Evolutionary conservation across 1,140 invertebrate species (phyloP), one percentile per base, ranked within the genome.

Genomic region (Forficula auricularia): DNA sequence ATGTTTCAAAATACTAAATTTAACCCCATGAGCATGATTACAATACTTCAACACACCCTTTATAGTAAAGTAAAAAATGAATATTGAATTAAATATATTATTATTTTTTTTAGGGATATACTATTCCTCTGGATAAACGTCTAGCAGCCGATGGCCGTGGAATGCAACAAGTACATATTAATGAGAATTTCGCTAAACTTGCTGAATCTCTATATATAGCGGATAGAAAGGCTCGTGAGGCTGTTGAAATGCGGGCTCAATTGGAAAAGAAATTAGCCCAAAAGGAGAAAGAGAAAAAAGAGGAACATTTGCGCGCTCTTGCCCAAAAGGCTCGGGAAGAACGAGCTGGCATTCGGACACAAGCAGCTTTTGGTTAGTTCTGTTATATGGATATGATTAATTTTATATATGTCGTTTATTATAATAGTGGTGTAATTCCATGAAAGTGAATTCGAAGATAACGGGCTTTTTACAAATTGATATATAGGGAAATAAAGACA

Each of bases 171-270:
- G 80, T 88, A 13, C 95, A 98, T 55, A 92, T 98, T 40, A 98
- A 98, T 58, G 95, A 99, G 62, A 98, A 98, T 57, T 99, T 99
- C 67, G 90, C 94, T 1, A 98, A 98, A 60, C 64, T 99, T 27
- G 86, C 96, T 0, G 95, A 98, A 62, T 86, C 95, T 3, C 60
- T 99, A 13, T 97, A 96, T 56, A 96, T 98, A 53, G 94, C 96
- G 19, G 96, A 98, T 58, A 75, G 95, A 59, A 98, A 98, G 63
- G 89, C 90, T 1, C 65, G 94, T 43, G 94, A 98, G 64, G 88
- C 88, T 36, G 91, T 99, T 0, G 94, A 98, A 61, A 88, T 88
- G 56, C 67, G 96, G 40, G 88, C 91, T 0, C 90, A 97, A 58
- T 65, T 98, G 2, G 94, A 99, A 56, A 89, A 90, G 65, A 90